phyloP scores from a whole-genome alignment of 1,140 invertebrate species.

The Zophobas atratus region DNA sequence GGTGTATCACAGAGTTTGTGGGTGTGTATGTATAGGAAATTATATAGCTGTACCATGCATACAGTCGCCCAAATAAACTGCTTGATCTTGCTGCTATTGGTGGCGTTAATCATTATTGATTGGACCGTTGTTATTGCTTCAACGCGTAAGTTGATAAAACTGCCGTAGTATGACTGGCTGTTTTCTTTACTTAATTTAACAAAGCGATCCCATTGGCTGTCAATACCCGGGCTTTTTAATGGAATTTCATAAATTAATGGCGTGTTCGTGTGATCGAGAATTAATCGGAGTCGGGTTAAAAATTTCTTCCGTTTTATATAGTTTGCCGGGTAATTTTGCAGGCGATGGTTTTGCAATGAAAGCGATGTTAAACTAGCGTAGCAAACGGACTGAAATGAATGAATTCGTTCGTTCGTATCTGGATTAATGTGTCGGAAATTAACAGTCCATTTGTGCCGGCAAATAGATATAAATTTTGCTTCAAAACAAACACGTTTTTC shows the following conservation, averaged over 20 bases:
- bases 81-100: slow-evolving; percentile 6
- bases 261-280: not conserved
- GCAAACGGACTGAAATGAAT: too few species aligned
- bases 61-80: slow-evolving; percentile 48
- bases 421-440: too few species aligned
- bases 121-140: slow-evolving; percentile 52
- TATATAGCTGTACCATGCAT: slow-evolving; percentile 55
- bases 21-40: slow-evolving; percentile 59
- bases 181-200: slow-evolving; percentile 61
- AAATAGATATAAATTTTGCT: too few species aligned
- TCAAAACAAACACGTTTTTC: too few species aligned
- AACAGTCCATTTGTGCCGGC: too few species aligned
- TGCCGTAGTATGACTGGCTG: slow-evolving; percentile 58
- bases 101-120: slow-evolving; percentile 32
- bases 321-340: too few species aligned
- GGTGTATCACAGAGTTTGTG: slow-evolving; percentile 50
- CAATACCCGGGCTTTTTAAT: slow-evolving; percentile 37
- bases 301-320: not conserved
- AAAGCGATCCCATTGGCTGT: slow-evolving; percentile 55
- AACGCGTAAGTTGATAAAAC: slow-evolving; percentile 57
- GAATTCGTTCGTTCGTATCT: too few species aligned
- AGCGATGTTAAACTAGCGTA: too few species aligned
- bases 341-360: too few species aligned
- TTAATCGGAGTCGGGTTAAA: not conserved
- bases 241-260: slow-evolving; percentile 32